phyloP scores from a whole-genome alignment of 2,888 invertebrate genomes.

The Diarsia dahlii region DNA sequence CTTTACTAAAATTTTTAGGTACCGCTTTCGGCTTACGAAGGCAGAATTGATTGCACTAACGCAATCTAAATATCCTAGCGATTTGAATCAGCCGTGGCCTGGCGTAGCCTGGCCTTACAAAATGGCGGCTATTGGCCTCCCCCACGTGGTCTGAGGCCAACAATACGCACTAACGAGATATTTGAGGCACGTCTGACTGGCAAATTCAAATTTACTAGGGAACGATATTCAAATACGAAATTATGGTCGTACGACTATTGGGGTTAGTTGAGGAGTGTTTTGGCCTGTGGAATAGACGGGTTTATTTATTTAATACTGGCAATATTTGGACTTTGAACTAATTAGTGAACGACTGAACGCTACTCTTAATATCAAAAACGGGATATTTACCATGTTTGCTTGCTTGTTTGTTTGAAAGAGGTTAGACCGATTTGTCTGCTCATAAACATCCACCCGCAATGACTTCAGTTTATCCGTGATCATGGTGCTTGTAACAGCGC shows the following conservation, averaged over 20 bases:
- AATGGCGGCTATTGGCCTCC: conserved; percentile 44
- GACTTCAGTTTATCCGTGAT: too few species aligned
- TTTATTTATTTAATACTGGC: conserved; percentile 2
- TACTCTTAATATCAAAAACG: too few species aligned
- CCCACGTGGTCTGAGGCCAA: conserved; percentile 56
- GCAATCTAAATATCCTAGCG: conserved; percentile 27
- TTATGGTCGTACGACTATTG: conserved; percentile 41
- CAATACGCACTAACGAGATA: conserved; percentile 67
- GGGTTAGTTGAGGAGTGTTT: not conserved
- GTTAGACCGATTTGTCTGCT: too few species aligned
- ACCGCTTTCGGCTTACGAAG: not conserved
- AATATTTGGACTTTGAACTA: not conserved
- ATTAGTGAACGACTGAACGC: not conserved
- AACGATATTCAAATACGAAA: conserved; percentile 62
- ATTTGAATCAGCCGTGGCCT: conserved; percentile 34
- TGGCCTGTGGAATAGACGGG: conserved; percentile 7
- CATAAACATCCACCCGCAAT: too few species aligned
- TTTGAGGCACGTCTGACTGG: conserved; percentile 63
- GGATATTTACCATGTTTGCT: too few species aligned
- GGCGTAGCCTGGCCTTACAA: conserved; percentile 25
- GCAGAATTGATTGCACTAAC: conserved; percentile 17
- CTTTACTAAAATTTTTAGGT: not conserved
- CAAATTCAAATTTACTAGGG: conserved; percentile 63
- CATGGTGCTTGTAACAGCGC: too few species aligned
- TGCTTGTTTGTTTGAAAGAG: too few species aligned